Conservation (phyloP, 2,113 vertebrate genomes). For the Alectura lathami region DNA sequence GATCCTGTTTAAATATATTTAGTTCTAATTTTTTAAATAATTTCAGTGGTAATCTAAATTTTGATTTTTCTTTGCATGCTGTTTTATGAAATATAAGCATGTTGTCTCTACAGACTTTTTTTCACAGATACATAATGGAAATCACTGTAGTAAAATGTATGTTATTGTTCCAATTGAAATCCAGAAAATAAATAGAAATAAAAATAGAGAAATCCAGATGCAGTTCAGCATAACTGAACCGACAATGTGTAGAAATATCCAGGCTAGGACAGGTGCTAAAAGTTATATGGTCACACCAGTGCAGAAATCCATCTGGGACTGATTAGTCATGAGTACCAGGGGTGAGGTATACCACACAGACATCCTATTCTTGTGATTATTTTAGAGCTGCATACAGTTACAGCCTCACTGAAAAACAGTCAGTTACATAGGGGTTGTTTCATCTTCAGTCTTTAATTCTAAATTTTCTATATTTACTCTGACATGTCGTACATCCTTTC, state of each 20-base stretch:
- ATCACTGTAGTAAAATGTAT: neutral
- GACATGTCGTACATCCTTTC: neutral
- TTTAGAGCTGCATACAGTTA: neutral
- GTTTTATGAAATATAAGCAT: neutral
- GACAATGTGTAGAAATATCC: neutral
- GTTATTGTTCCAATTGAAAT: neutral
- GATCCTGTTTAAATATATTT: rapidly evolving
- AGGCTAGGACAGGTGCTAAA: neutral
- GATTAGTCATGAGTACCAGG: neutral
- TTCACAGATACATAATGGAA: neutral
- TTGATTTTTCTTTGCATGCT: neutral
- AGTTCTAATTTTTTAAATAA: neutral
- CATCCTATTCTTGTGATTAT: neutral
- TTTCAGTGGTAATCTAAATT: neutral
- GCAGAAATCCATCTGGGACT: neutral
- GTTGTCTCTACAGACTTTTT: neutral
- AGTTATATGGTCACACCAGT: neutral
- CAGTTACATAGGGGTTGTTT: neutral
- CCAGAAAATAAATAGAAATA: too few species aligned
- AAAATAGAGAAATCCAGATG: neutral
- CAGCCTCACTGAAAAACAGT: neutral
- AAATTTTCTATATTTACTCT: neutral
- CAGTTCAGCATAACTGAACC: neutral
- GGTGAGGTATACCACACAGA: neutral
- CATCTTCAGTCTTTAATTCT: neutral